Evolutionary conservation across 2,888 invertebrate genomes (phyloP).

Genomic region (Drosophila kuntzei): DNA sequence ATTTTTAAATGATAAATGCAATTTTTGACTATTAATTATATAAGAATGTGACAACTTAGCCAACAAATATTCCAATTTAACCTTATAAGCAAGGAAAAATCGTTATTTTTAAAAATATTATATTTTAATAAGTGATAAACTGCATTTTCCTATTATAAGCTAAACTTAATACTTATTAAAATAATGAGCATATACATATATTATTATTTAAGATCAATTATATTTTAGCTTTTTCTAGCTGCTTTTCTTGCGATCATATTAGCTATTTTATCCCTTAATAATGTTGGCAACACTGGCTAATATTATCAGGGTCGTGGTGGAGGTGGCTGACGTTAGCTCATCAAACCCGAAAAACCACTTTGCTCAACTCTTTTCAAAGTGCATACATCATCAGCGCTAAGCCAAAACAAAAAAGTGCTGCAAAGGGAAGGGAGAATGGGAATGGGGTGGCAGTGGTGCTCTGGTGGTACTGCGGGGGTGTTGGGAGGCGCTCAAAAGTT

Average conservation of each 20-base stretch:
- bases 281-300: background rate
- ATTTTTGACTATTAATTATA: too few relatives aligned
- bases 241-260: background rate
- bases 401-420: conserved; percentile 70
- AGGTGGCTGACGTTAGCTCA: conserved; percentile 71
- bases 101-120: too few relatives aligned
- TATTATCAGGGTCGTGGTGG: conserved; percentile 22
- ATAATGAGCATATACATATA: too few relatives aligned
- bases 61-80: too few relatives aligned
- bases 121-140: too few relatives aligned
- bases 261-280: background rate
- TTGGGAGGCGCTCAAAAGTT: conserved; percentile 58
- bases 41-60: too few relatives aligned
- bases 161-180: too few relatives aligned
- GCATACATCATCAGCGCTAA: conserved; percentile 78
- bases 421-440: conserved; percentile 41
- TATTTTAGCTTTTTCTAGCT: too few relatives aligned
- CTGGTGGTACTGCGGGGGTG: conserved; percentile 1
- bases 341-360: conserved; percentile 78
- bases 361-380: conserved; percentile 79
- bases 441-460: conserved; percentile 10
- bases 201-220: too few relatives aligned
- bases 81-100: too few relatives aligned
- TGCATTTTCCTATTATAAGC: too few relatives aligned
- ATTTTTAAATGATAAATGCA: too few relatives aligned